Evolutionary conservation across 2,113 vertebrate species (phyloP), one percentile per base, ranked within the genome.

Genomic region (Promerops cafer): DNA sequence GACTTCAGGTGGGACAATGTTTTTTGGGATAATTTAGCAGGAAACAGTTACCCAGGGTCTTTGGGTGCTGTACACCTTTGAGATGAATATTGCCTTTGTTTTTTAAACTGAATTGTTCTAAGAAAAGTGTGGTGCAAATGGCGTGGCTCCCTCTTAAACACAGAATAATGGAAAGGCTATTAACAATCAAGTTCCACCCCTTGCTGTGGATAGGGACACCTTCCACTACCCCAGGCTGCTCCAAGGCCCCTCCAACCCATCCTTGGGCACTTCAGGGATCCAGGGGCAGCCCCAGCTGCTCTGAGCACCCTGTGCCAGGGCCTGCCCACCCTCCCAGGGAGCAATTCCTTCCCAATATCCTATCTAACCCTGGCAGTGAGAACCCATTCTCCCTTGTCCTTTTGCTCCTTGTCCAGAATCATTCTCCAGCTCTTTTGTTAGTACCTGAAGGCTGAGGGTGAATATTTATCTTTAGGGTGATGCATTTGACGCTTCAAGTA

Each of bases 211-310:
- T 19, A 75, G 45, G 61, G 20, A 47, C 61, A 76, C 20, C 30
- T 75, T 0, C 69, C n/a, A 26, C 39, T 2, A 0, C 7, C 53
- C 53, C 69, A 83, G 45, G 45, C 0, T 1, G 23, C 13, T 66
- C 28, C 52, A 21, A 39, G 16, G 23, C 28, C 28, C 0, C 1
- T 60, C 39, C 69, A 68, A 0, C 33, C 45, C 60, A 52, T 33
- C 28, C n/a, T 52, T 28, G 47, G 28, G 0, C 13, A 40, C 7
- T 89, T 0, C 53, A 82, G 39, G 45, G 45, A 39, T 76, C 16
- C 64, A 70, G 69, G n/a, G n/a, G 26, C 78, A 76, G 45, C 53
- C 78, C 1, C 70, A 89, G 70, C 47, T 66, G 0, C 87, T 59
- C 69, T 74, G 87, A 37, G 27, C 37, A 59, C 7, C 37, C 69